Percentiles rank a stretch among this genome's conserved stretches.
These are phyloP conservation scores for Eulacestoma nigropectus DNA, from an alignment of 2,113 vertebrate genomes.

Conservation along the genomic window DNA sequence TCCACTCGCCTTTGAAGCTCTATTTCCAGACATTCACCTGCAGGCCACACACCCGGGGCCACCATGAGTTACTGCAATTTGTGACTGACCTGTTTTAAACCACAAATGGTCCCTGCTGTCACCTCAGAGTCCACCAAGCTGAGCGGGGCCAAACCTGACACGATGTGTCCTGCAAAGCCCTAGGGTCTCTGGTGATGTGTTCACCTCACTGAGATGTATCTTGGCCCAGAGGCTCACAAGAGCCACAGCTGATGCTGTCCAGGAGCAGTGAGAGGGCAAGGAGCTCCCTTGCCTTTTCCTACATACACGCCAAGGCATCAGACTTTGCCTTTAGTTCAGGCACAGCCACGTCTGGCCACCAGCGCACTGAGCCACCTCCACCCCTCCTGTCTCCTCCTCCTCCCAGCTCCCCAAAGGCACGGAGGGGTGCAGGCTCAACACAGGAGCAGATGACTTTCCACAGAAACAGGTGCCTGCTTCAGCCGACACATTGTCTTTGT, in stretches of 20 bases:
- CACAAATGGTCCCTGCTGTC: not conserved
- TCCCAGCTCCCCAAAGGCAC: not conserved
- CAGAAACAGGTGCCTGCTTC: not conserved
- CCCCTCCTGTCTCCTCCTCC: not conserved
- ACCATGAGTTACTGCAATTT: not conserved
- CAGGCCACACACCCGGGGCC: not conserved
- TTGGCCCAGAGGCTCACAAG: not conserved
- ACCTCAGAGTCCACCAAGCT: not conserved
- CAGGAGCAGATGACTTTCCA: not conserved
- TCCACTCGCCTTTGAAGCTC: not conserved
- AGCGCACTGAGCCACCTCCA: fast-evolving
- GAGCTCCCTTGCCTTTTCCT: not conserved
- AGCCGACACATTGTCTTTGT: not conserved
- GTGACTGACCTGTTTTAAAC: not conserved
- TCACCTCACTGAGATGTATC: not conserved
- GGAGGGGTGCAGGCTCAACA: not conserved
- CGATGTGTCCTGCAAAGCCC: not conserved
- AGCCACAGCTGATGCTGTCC: not conserved
- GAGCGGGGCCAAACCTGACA: not conserved
- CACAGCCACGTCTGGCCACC: not conserved
- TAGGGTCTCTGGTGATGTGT: not conserved
- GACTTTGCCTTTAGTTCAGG: not conserved
- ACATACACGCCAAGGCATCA: fast-evolving
- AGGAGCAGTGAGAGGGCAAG: not conserved
- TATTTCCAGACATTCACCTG: not conserved